Evolutionary conservation across 2,113 vertebrate species (phyloP), one percentile per base, ranked within the genome.

Genomic region (Alethe diademata): DNA sequence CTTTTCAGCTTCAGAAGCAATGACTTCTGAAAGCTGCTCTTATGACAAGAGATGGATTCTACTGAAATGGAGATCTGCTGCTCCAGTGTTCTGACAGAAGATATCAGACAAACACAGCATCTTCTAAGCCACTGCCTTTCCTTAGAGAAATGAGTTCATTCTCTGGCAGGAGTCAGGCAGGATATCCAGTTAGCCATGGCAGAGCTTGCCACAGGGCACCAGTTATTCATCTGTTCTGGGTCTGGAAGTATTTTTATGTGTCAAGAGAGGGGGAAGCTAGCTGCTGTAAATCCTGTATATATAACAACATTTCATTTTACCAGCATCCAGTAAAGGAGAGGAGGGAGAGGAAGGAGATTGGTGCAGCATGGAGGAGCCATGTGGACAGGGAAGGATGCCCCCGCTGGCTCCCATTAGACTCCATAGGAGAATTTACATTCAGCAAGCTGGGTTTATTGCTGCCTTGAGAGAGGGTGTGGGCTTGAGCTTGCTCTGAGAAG

Each of bases 381-480:
- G 1, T 35, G 14, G 26, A 56, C 4, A 8, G 67, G 51, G 76
- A 73, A 70, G 70, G 36, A 57, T 4, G 33, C 28, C 11, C 93
- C 93, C 96, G 95, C 91, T 96, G 96, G 93, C 95, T 96, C 31
- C 19, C 64, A 43, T 95, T 90, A 78, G 76, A 43, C 38, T 53
- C 67, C 73, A 78, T 5, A 2, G 38, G 73, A 86, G 94, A 94
- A 94, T 78, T 85, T 57, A 79, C 62, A 87, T 70, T 62, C 20
- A 75, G 82, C 53, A 62, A 82, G 33, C 45, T 56, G 73, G 92
- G 86, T 86, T 89, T 92, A 93, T 26, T 89, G 53, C 78, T 80
- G 18, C 71, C 40, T 84, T 91, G 80, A n/a, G 72, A 94, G 56
- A 74, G 51, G 88, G 58, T 70, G 62, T 43, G 65, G 64, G 36